Evolutionary conservation across 2,888 invertebrate species (phyloP).

Genomic region (Copidosoma aretas): DNA sequence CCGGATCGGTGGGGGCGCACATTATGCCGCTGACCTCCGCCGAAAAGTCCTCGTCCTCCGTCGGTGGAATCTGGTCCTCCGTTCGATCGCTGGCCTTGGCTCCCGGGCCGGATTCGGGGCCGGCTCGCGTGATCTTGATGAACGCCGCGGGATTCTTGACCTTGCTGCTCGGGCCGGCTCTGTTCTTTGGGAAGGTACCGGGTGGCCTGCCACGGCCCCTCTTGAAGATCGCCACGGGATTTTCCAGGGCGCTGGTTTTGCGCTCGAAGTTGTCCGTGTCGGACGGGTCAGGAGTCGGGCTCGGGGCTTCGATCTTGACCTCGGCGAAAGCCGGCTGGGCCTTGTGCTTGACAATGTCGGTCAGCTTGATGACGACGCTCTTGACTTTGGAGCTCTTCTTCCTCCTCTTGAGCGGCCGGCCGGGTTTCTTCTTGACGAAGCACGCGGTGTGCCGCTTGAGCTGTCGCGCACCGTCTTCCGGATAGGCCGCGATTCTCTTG

Average conservation of each 20-base stretch:
- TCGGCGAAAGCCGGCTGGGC: not conserved
- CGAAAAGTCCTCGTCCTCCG: not conserved
- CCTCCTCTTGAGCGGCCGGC: not conserved
- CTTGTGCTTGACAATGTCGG: not conserved
- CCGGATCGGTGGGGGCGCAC: no score
- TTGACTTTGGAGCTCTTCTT: not conserved
- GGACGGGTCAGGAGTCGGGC: no score
- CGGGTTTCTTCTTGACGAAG: not conserved
- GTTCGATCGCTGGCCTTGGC: no score
- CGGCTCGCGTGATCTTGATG: not conserved
- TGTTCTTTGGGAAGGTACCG: not conserved
- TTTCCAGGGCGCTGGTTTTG: not conserved
- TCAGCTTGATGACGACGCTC: not conserved
- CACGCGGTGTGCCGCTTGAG: not conserved
- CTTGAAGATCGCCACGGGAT: not conserved
- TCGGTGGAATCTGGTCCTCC: not conserved
- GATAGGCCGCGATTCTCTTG: not conserved
- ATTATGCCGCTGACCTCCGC: not conserved
- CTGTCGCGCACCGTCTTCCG: not conserved
- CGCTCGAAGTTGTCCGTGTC: no score
- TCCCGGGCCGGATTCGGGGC: no score
- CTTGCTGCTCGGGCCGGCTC: not conserved
- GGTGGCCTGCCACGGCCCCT: not conserved
- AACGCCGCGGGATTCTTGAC: not conserved
- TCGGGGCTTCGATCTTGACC: no score